These are phyloP conservation scores for Caenorhabditis brenneri DNA, from an alignment of 1,140 invertebrate genomes.

Conservation along the genomic window DNA sequence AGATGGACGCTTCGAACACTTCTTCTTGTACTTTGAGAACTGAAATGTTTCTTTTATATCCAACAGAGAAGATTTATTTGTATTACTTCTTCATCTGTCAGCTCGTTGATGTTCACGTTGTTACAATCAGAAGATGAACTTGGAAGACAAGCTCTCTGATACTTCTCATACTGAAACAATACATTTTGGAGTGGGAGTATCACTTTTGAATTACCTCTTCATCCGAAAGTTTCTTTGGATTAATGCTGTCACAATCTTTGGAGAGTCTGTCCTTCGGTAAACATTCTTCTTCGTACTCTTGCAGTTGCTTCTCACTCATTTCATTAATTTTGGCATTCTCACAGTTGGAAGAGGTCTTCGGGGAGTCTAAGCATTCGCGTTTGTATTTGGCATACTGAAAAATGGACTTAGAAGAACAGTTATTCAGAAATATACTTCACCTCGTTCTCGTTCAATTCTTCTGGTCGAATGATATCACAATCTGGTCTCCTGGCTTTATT, in stretches of 20 bases:
- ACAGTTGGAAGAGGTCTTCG: not conserved
- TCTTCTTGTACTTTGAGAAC: not conserved
- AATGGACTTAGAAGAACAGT: not conserved
- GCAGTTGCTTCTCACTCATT: not conserved
- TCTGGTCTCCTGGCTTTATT: not conserved
- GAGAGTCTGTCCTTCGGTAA: not conserved
- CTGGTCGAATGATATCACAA: not conserved
- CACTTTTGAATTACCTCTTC: no score
- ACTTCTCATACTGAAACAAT: no score
- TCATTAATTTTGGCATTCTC: not conserved
- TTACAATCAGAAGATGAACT: not conserved
- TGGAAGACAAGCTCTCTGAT: no score
- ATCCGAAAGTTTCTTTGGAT: not conserved
- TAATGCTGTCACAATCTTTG: not conserved
- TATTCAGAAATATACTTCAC: not conserved
- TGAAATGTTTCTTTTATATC: not conserved
- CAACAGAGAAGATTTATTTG: not conserved
- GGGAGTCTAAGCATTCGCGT: not conserved
- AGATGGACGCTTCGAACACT: not conserved
- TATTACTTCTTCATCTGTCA: not conserved
- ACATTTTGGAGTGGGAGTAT: no score
- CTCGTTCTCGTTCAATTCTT: not conserved
- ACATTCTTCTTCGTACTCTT: not conserved
- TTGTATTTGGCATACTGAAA: not conserved
- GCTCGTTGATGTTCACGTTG: not conserved